Evolutionary conservation across 2,797 vertebrate species (phyloP).

Genomic region (Tamandua tetradactyla): DNA sequence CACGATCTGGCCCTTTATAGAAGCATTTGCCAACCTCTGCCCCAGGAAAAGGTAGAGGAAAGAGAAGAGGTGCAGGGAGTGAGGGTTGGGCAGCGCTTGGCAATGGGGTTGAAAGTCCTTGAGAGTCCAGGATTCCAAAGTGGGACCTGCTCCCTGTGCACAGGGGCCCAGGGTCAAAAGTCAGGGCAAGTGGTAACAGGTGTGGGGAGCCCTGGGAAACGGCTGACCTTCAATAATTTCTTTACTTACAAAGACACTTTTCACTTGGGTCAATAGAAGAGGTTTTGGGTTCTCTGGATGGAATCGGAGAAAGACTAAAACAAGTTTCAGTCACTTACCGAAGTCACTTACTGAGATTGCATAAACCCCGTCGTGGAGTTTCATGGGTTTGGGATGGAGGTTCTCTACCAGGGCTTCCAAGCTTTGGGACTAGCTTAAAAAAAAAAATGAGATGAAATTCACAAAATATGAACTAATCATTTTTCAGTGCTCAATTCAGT

Average conservation of each 20-base stretch:
- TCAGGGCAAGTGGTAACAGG: accelerated
- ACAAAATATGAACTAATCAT: too few relatives aligned
- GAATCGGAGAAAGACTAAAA: neutral
- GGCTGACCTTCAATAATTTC: neutral
- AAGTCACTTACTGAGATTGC: neutral
- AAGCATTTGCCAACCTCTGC: neutral
- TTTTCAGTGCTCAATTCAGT: too few relatives aligned
- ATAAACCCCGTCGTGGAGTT: accelerated
- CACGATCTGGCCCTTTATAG: too few relatives aligned
- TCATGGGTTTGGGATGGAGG: neutral
- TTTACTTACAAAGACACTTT: neutral
- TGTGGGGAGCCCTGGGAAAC: neutral
- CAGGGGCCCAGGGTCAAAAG: accelerated
- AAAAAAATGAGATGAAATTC: too few relatives aligned
- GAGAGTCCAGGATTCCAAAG: too few relatives aligned
- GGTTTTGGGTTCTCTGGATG: neutral
- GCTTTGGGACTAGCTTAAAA: too few relatives aligned
- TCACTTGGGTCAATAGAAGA: neutral
- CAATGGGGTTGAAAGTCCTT: too few relatives aligned
- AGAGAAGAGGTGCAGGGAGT: neutral
- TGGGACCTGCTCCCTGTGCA: accelerated
- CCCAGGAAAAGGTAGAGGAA: neutral
- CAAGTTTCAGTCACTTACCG: neutral
- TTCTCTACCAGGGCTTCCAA: neutral
- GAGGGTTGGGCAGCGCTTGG: neutral